Base-by-base conservation (phyloP, 2,888 invertebrate genomes). In the Elysia crispata region DNA sequence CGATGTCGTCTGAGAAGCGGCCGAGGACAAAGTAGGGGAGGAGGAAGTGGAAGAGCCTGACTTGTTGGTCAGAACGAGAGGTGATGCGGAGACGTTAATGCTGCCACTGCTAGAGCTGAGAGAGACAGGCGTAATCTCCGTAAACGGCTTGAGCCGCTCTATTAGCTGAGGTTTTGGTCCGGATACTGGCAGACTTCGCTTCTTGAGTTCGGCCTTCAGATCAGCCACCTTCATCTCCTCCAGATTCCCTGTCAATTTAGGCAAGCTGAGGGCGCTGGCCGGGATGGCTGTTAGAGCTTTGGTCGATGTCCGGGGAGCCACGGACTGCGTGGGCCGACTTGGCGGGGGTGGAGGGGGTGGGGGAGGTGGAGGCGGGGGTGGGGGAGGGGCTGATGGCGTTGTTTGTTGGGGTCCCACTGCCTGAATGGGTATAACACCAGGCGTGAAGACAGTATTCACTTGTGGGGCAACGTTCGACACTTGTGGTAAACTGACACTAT, bases 221-320 rank as follows among this genome's bases (percentile, higher is more conserved):
- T 98, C 98, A 83, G 96, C 97, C 77, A 97, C 98, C 94, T 98
- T 98, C 96, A 98, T 97, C 90, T 98, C 98, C 91, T 98, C 97
- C 88, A 98, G 94, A 83, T 97, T 95, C 31, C 91, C 85, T 23
- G 86, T 85, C 69, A 86, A 86, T 83, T 89, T 89, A 31, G 82
- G 83, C 72, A 82, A 54, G 60, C 78, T 77, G 23, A 83, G 30
- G n/a, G 83, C 83, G 76, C 64, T 78, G 77, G 76, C 69, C 66
- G 41, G 81, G 70, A 70, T 79, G 8, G 81, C 23, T 30, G 81
- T 67, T 15, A 76, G 54, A 5, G 81, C 76, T 25, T 54, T 57
- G 23, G 75, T 18, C 23, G 73, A 57, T 23, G 79, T 31, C 67
- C 80, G 74, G 23, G 80, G 57, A 31, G 81, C 73, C 28, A 79